These are phyloP conservation scores for Eulacestoma nigropectus DNA, from an alignment of 2,113 vertebrate species.

Conservation along the genomic window DNA sequence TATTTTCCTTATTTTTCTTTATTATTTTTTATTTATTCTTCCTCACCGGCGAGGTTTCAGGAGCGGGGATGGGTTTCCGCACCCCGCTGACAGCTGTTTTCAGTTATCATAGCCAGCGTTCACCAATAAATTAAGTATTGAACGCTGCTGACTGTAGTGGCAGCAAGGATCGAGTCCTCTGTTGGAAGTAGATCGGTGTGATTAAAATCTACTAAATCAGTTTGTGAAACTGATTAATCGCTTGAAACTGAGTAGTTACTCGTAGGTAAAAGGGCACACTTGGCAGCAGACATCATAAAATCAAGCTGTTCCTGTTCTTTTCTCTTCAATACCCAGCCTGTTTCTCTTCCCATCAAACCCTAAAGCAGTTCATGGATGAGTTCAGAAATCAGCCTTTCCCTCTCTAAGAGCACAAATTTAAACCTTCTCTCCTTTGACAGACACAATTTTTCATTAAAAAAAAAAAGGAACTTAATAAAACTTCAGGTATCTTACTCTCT, in stretches of 20 bases:
- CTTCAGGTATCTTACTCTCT: not conserved
- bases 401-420: not conserved
- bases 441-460: not conserved
- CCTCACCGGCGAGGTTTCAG: not conserved
- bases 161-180: not conserved
- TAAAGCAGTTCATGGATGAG: not conserved
- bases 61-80: not conserved
- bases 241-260: not conserved
- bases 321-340: rapidly evolving
- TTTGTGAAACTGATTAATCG: not conserved
- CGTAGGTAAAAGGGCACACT: not conserved
- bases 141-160: not conserved
- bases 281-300: not conserved
- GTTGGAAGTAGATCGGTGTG: not conserved
- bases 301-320: not conserved
- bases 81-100: rapidly evolving
- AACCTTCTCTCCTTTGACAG: not conserved
- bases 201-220: not conserved
- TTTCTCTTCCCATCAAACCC: not conserved
- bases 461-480: not conserved
- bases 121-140: not conserved
- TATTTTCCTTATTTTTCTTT: not conserved
- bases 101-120: not conserved
- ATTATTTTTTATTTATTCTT: not conserved
- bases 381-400: not conserved